Conservation (phyloP, 2,113 vertebrate genomes). For the Casuarius casuarius region DNA sequence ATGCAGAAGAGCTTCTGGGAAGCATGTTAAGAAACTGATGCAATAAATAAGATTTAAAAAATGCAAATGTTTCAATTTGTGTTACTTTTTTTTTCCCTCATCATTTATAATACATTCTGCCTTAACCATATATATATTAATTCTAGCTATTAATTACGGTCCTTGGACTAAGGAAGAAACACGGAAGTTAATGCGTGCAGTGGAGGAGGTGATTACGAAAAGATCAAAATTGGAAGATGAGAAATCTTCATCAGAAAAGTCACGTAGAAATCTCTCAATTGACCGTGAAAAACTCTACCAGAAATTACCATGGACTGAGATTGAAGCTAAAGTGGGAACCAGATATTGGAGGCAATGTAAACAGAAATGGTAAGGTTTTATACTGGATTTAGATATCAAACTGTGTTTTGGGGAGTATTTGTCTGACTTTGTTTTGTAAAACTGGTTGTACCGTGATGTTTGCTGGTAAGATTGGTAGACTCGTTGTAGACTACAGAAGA, state of each 20-base stretch:
- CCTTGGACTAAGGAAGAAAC: conserved; percentile 73
- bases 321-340: conserved; percentile 75
- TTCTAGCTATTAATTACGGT: conserved; percentile 68
- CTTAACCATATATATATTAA: not conserved
- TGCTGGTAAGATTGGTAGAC: not conserved
- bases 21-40: not conserved
- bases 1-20: not conserved
- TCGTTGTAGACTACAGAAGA: not conserved
- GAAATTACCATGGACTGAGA: conserved; percentile 75
- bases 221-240: not conserved
- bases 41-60: not conserved
- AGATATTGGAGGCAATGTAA: conserved; percentile 81
- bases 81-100: not conserved
- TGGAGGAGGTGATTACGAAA: conserved; percentile 69
- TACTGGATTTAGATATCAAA: not conserved
- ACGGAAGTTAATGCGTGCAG: conserved; percentile 62
- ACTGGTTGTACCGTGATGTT: not conserved
- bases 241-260: not conserved
- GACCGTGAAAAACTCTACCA: conserved; percentile 58
- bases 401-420: not conserved
- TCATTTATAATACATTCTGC: not conserved
- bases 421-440: not conserved
- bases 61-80: too few relatives aligned
- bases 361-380: conserved; percentile 78
- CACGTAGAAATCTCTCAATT: not conserved